Base-by-base conservation (phyloP, 2,113 vertebrate species). In the Caretta caretta region DNA sequence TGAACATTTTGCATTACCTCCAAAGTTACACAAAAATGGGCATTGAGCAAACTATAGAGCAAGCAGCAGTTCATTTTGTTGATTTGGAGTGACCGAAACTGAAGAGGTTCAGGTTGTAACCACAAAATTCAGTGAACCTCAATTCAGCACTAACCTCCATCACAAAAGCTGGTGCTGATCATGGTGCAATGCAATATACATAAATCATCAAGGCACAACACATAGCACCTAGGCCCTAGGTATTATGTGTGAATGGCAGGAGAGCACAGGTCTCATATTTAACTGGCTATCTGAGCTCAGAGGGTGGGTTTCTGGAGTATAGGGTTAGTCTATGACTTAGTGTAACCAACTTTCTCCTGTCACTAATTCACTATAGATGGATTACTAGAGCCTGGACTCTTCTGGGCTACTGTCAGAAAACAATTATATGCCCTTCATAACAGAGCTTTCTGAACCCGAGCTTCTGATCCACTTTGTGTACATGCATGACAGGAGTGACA, bases 381-480 rank as follows among this genome's bases (percentile, higher is more conserved):
- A 72, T 38, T 24, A 20, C 35, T 22, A 38, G 20, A 72, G 38
- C 38, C 38, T 38, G 19, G n/a, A 72, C n/a, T 10, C n/a, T 42
- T 10, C 20, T 72, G 69, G 17, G 4, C 35, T 72, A 24, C 25
- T 24, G 20, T 85, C 31, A 24, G 1, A 2, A 2, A 10, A 17
- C 7, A 93, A 80, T 79, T 3, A 56, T 2, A 22, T 2, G 2
- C 31, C 42, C 1, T 1, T 38, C 49, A n/a, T 4, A 6, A 16
- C 16, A 29, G 69, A 38, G 19, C 81, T 89, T 62, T 75, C 25
- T 56, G 17, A 84, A 14, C 90, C 79, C 1, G 0, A 56, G 19
- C 46, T 92, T 84, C 78, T 82, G 4, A 78, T 92, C 50, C 82
- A 56, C 31, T 72, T 90, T 0, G 0, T 72, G 78, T 49, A 75